Percentiles rank a stretch among this genome's conserved stretches.
These are phyloP conservation scores for Eucidaris tribuloides DNA, from an alignment of 35 echinoderm and acorn worm genomes.

Conservation along the genomic window DNA sequence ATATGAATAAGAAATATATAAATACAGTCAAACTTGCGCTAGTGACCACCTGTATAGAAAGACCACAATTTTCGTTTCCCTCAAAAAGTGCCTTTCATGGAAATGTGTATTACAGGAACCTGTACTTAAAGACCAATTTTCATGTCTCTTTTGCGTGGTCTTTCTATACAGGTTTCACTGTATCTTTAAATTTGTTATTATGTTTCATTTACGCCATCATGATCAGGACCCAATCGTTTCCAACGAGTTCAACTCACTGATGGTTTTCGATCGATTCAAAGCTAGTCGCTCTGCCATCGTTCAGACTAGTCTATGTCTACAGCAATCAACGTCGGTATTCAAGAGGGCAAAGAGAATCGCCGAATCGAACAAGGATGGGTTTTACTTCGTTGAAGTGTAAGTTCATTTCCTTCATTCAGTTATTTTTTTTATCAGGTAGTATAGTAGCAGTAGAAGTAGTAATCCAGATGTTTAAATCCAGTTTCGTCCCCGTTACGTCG, in stretches of 20 bases:
- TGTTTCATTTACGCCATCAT: background rate
- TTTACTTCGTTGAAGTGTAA: background rate
- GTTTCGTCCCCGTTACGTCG: background rate
- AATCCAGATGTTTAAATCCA: background rate
- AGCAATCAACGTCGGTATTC: background rate
- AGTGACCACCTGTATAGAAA: background rate
- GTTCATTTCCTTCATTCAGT: background rate
- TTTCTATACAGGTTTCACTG: background rate
- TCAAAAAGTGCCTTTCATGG: background rate
- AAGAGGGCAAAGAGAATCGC: background rate
- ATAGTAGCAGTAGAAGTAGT: background rate
- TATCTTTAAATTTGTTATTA: background rate
- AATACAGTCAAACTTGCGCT: too few species aligned
- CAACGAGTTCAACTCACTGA: slow-evolving; percentile 9
- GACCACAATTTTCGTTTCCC: background rate
- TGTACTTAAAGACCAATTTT: background rate
- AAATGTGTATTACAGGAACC: background rate
- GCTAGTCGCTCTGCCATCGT: background rate
- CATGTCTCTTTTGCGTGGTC: background rate
- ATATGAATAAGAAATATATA: too few species aligned
- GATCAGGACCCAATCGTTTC: background rate
- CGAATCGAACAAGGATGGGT: background rate
- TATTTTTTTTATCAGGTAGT: background rate
- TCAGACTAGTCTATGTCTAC: slow-evolving; percentile 20
- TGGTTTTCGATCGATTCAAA: background rate